Evolutionary conservation across 2,888 invertebrate genomes (phyloP).

Genomic region (Sepioteuthis lessoniana): DNA sequence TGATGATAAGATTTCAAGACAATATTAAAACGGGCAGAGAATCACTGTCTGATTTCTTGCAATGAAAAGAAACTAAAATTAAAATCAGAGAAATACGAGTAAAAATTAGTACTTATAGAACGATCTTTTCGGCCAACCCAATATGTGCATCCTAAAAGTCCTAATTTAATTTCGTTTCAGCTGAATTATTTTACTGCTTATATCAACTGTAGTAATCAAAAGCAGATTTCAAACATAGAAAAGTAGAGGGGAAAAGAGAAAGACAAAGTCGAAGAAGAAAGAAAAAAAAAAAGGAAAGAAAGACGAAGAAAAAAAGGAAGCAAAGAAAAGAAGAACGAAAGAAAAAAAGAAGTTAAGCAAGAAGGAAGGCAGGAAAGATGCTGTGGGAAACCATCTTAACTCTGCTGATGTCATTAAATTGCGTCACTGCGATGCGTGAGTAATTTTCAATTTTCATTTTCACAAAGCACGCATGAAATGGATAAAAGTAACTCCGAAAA

Average conservation of each 20-base stretch:
- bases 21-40: too few species aligned
- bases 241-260: neutral
- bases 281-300: too few species aligned
- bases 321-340: too few species aligned
- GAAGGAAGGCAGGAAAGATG: neutral
- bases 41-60: neutral
- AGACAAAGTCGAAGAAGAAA: neutral
- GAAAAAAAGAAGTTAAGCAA: neutral
- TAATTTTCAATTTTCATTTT: neutral
- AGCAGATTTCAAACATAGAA: neutral
- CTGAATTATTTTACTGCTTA: neutral
- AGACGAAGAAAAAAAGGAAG: neutral
- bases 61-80: neutral
- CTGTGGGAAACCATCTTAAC: neutral
- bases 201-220: neutral
- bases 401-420: neutral
- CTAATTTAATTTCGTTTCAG: constrained; percentile 6
- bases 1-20: too few species aligned
- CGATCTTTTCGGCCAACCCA: neutral
- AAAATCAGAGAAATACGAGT: neutral
- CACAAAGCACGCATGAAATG: neutral
- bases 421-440: neutral
- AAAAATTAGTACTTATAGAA: neutral
- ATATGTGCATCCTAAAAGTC: neutral
- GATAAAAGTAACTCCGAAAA: neutral